phyloP scores from a whole-genome alignment of 2,113 vertebrate genomes.

The Psephotus haematonotus region DNA sequence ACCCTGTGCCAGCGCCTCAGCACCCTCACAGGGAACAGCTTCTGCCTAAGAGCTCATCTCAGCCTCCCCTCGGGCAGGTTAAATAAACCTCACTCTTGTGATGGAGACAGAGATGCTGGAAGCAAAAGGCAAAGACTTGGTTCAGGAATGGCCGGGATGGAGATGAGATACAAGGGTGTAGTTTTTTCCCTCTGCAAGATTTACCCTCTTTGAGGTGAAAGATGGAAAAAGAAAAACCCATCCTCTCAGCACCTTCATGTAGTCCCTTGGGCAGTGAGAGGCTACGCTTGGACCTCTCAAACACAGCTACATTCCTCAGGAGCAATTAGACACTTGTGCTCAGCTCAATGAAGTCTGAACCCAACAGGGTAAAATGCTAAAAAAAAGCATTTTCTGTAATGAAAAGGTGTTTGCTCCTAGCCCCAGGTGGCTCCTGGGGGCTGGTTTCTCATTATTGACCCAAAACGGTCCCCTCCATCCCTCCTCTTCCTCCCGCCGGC shows the following conservation, averaged over 20 bases:
- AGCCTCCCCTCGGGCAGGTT: background rate
- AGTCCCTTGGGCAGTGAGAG: background rate
- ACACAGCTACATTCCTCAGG: accelerated
- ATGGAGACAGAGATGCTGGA: accelerated
- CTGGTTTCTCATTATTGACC: background rate
- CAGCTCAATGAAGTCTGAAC: too few species aligned
- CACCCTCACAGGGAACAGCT: background rate
- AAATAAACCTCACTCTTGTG: background rate
- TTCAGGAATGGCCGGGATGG: accelerated
- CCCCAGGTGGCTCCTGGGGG: background rate
- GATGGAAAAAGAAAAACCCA: too few species aligned
- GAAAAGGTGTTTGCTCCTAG: background rate
- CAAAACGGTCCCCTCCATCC: background rate
- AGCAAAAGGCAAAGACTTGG: accelerated
- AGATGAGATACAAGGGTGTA: background rate
- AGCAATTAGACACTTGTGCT: background rate
- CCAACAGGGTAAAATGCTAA: background rate
- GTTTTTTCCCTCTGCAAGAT: background rate
- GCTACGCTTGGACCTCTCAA: accelerated
- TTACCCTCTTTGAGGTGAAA: background rate
- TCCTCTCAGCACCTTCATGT: accelerated
- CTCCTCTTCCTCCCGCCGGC: background rate
- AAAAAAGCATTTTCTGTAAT: background rate
- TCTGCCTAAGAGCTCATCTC: background rate
- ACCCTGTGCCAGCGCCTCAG: background rate